These are phyloP conservation scores for Dinomys branickii DNA, from an alignment of 2,113 vertebrate genomes.

Conservation along the genomic window DNA sequence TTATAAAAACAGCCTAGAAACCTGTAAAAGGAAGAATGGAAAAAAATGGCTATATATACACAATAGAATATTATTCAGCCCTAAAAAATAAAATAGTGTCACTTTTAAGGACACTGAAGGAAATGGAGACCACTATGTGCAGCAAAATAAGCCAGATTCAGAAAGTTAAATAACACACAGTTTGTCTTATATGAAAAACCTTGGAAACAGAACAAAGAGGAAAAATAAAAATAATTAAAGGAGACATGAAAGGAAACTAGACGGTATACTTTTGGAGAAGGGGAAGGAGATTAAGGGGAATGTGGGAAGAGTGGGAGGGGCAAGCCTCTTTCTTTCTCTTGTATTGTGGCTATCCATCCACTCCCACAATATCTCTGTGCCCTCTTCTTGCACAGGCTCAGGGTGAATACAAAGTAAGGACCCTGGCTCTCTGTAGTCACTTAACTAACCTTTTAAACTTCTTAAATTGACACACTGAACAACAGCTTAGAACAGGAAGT, in stretches of 20 bases:
- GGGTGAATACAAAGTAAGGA: too few relatives aligned
- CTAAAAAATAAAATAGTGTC: not conserved
- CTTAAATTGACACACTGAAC: too few relatives aligned
- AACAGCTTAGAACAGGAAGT: too few relatives aligned
- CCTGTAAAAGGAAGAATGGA: not conserved
- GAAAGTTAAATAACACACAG: not conserved
- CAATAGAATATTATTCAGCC: not conserved
- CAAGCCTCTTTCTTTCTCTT: too few relatives aligned
- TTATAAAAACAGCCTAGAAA: not conserved
- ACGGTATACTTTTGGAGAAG: not conserved
- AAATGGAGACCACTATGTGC: not conserved
- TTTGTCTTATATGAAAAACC: not conserved
- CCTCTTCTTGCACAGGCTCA: too few relatives aligned
- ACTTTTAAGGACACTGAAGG: not conserved
- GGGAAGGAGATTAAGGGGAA: not conserved
- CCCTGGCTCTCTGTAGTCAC: too few relatives aligned
- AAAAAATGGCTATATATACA: not conserved
- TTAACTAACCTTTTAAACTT: too few relatives aligned
- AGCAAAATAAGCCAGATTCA: not conserved
- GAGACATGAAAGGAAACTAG: not conserved
- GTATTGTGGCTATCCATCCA: too few relatives aligned
- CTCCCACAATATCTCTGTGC: too few relatives aligned
- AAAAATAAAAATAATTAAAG: not conserved
- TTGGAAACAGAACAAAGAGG: not conserved
- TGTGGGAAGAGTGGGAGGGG: accelerated